Evolutionary conservation across 2,797 vertebrate species (phyloP).

Genomic region (Taeniopygia guttata): DNA sequence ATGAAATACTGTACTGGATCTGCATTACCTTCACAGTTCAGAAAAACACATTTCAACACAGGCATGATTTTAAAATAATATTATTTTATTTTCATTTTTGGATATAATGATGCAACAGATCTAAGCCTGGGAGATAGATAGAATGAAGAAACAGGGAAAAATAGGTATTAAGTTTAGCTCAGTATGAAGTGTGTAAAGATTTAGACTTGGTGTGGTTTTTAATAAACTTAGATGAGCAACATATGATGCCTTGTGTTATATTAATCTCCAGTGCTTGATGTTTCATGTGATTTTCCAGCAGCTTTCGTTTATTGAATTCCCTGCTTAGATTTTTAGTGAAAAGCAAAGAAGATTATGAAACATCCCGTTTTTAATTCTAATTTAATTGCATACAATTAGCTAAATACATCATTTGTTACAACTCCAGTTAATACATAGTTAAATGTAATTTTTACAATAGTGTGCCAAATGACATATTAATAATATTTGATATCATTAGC

Average conservation of each 20-base stretch:
- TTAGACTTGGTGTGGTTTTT: conserved; percentile 14
- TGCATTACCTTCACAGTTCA: not conserved
- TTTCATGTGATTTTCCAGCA: not conserved
- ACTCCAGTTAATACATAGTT: conserved; percentile 41
- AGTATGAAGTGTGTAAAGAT: conserved; percentile 1
- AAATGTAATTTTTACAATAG: conserved; percentile 59
- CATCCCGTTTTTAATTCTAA: conserved; percentile 59
- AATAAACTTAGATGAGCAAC: conserved; percentile 50
- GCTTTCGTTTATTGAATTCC: conserved; percentile 56
- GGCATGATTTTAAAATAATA: not conserved
- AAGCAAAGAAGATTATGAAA: conserved; percentile 62
- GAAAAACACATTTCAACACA: not conserved
- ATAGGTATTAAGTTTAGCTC: not conserved
- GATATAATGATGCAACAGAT: not conserved
- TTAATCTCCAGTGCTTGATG: conserved; percentile 9
- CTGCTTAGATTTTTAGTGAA: conserved; percentile 48
- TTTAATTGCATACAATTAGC: conserved; percentile 61
- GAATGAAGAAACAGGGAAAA: not conserved
- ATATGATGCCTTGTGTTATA: conserved; percentile 6
- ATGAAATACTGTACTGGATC: not conserved
- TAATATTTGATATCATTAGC: conserved; percentile 50
- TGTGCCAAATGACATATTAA: conserved; percentile 38
- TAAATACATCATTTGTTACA: conserved; percentile 61
- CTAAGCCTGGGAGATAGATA: not conserved
- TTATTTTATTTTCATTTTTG: not conserved